Percentiles rank a stretch among this genome's conserved stretches.
These are phyloP conservation scores for Neocloeon triangulifer DNA, from an alignment of 1,140 invertebrate species.

Conservation along the genomic window DNA sequence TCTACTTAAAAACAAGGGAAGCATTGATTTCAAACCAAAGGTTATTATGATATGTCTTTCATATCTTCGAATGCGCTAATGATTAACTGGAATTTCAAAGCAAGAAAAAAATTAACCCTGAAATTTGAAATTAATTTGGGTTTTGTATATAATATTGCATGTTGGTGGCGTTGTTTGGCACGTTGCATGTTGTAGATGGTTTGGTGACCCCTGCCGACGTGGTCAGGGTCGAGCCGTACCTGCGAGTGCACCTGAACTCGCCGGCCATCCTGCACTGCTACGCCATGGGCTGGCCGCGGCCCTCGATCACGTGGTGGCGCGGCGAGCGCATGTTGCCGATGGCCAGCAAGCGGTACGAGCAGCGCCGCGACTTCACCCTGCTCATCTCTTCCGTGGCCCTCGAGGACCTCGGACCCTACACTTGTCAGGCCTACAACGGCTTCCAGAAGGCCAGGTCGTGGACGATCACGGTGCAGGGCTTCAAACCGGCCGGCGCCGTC, in stretches of 20 bases:
- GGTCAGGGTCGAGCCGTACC: slow-evolving; percentile 27
- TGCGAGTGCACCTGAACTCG: slow-evolving; percentile 43
- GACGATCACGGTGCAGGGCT: slow-evolving; percentile 41
- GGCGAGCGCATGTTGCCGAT: slow-evolving; percentile 49
- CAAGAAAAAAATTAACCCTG: no score
- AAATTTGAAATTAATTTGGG: neutral
- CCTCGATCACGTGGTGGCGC: slow-evolving; percentile 67
- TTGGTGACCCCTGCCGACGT: slow-evolving; percentile 25
- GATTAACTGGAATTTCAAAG: no score
- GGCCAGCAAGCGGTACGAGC: slow-evolving; percentile 42
- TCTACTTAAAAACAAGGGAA: no score
- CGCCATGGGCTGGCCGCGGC: slow-evolving; percentile 58
- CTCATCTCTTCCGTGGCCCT: slow-evolving; percentile 43
- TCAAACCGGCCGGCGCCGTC: slow-evolving; percentile 29
- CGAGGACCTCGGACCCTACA: slow-evolving; percentile 55
- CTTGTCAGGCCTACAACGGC: slow-evolving; percentile 70
- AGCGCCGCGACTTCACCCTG: slow-evolving; percentile 45
- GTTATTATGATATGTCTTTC: no score
- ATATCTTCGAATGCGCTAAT: no score
- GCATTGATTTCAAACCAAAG: no score
- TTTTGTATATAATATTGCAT: neutral
- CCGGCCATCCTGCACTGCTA: slow-evolving; percentile 53
- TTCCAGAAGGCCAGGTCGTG: slow-evolving; percentile 48
- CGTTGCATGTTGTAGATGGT: no score
- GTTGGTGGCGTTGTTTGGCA: slow-evolving; percentile 21